Base-by-base conservation (phyloP, 37 sponge, comb jelly and placozoan species). In the Haliclona indistincta region DNA sequence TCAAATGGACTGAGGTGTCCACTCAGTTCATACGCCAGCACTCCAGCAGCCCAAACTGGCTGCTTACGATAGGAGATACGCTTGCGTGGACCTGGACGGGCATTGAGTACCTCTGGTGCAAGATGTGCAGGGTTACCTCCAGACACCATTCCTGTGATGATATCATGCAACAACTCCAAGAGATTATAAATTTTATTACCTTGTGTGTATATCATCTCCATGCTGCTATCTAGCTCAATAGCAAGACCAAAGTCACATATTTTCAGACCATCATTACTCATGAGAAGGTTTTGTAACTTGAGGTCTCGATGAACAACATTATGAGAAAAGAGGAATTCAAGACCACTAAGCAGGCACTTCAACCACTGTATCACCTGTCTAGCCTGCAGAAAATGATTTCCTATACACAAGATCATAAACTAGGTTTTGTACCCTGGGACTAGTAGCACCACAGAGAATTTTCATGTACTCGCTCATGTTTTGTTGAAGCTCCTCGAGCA, bases 41-140 rank as follows among this genome's bases (percentile, higher is more conserved):
- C 86, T 19, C 93, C 93, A 38, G 89, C 89, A 26, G 89, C 89
- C 93, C 93, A 93, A 43, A 93, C 93, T 28, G 82, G 68, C 58
- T 84, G 81, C 67, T 81, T 88, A 42, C 43, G 19, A 67, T 88
- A 93, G 60, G 69, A 26, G 33, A 93, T 28, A 61, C 17, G 20
- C 39, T 60, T 67, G 28, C 75, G 70, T 33, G 77, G 83, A 4
- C 89, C 89, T n/a, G 89, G 64, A 23, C 79, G 73, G 33, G 82
- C 77, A 34, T 80, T 87, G 61, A 84, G 86, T 33, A 88, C 51
- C 63, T 93, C 93, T 23, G 93, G 93, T 68, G 70, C 64, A 51
- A 83, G 54, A 40, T 93, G 93, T 19, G 82, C 79, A 8, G 32
- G 23, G 36, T 93, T 93, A 1, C 93, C 93, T 63, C 81, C 81